Evolutionary conservation across 2,888 invertebrate species (phyloP).

Genomic region (Oscheius sp.): DNA sequence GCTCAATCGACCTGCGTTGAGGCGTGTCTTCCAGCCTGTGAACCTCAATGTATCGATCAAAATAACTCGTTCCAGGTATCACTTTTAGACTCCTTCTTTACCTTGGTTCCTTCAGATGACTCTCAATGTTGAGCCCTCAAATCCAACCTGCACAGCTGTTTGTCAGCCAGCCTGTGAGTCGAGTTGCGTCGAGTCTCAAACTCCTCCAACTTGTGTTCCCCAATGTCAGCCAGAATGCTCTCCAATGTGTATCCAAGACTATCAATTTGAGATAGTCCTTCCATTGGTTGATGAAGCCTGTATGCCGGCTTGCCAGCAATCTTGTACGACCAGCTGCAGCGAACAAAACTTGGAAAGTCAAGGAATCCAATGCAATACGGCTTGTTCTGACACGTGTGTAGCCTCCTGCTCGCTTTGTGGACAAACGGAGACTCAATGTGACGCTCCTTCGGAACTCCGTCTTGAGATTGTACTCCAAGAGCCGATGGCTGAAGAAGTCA

Average conservation of each 20-base stretch:
- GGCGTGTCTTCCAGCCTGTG: slow-evolving; percentile 30
- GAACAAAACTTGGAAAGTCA: slow-evolving; percentile 39
- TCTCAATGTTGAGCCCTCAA: not conserved
- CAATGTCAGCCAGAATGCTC: slow-evolving; percentile 49
- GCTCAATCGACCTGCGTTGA: not conserved
- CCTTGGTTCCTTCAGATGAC: not conserved
- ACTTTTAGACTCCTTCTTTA: not conserved
- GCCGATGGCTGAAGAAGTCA: slow-evolving; percentile 44
- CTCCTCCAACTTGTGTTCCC: too few relatives aligned
- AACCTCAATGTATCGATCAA: slow-evolving; percentile 28
- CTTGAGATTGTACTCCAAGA: slow-evolving; percentile 47
- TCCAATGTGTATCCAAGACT: slow-evolving; percentile 47
- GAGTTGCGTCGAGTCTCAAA: slow-evolving; percentile 26
- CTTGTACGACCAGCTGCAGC: slow-evolving; percentile 41
- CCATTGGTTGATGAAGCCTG: slow-evolving; percentile 46
- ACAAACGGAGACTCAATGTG: slow-evolving; percentile 11
- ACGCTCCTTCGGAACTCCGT: slow-evolving; percentile 32
- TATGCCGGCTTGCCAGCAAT: slow-evolving; percentile 47
- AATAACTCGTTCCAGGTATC: slow-evolving; percentile 19
- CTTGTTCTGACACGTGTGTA: slow-evolving; percentile 43
- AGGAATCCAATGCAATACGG: slow-evolving; percentile 32
- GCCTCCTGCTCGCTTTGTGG: slow-evolving; percentile 34
- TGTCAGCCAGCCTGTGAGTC: slow-evolving; percentile 34
- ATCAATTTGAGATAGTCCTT: slow-evolving; percentile 52
- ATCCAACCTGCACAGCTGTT: slow-evolving; percentile 23